Base-by-base conservation (phyloP, 37 sponge, comb jelly and placozoan species). In the Dysidea cf. avara region DNA sequence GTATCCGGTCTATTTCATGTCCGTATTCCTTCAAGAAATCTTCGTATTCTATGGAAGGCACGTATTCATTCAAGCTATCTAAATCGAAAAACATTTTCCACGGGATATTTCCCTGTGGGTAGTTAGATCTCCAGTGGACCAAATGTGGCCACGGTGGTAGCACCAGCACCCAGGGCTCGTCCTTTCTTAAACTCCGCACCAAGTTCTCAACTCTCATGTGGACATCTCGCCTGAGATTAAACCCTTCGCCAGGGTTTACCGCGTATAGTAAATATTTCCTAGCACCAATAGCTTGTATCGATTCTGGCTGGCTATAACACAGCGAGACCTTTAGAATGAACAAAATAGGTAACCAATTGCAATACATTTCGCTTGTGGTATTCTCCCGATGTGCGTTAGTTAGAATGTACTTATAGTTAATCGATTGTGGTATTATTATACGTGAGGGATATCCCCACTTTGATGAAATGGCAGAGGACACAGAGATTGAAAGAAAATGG, bases 81-180 rank as follows among this genome's bases (percentile, higher is more conserved):
- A 95, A 26, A 50, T 95, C 89, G 56, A 95, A 95, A 53, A 95
- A 95, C 49, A 32, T 61, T 5, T 39, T 58, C 96, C 96, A 95
- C 25, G 84, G 75, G 21, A 86, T 30, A 33, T 52, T 46, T 24
- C 29, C 32, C 37, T 78, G 85, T 17, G 52, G 68, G 3, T 60
- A 56, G 34, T 68, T 52, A 0, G 92, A 81, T 33, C 74, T 59
- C 96, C 96, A 95, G 83, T 95, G 96, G n/a, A 81, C 78, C 59
- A 95, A 71, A 40, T 66, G 86, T 0, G 86, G 92, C 96, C 96
- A 95, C 0, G 96, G 91, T 22, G 96, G 96, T 18, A 95, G 73
- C 16, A 95, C 93, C 7, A 95, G 58, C 18, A 82, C 62, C 96
- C 96, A 95, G 35, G 87, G 58, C 33, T 71, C 58, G 14, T 9